phyloP scores from a whole-genome alignment of 1,140 invertebrate species.

The Camponotus pennsylvanicus region DNA sequence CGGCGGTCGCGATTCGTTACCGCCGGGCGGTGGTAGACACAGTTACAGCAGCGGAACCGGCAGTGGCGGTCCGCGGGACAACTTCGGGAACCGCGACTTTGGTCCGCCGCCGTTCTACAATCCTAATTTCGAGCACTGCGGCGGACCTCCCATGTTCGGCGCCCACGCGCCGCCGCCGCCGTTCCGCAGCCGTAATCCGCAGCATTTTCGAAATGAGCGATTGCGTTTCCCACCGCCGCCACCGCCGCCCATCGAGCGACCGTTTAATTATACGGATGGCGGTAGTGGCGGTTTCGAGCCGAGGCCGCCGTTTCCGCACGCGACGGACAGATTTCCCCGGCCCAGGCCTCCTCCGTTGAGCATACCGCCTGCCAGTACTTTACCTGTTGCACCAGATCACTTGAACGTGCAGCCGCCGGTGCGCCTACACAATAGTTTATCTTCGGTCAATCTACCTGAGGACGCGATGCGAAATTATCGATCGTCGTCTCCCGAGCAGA shows the following conservation, averaged over 20 bases:
- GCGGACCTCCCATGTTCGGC: constrained; percentile 75
- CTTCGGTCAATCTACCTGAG: constrained; percentile 51
- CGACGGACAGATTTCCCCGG: constrained; percentile 62
- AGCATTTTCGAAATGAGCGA: constrained; percentile 80
- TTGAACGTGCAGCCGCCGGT: constrained; percentile 2
- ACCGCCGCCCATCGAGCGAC: constrained; percentile 65
- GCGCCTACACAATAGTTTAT: constrained; percentile 50
- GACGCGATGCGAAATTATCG: constrained; percentile 49
- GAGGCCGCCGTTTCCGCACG: constrained; percentile 62
- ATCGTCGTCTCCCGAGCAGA: not conserved
- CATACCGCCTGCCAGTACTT: not conserved
- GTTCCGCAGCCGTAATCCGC: constrained; percentile 82
- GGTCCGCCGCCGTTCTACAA: constrained; percentile 77
- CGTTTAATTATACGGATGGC: constrained; percentile 61
- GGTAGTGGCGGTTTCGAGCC: constrained; percentile 58
- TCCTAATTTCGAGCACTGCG: constrained; percentile 80
- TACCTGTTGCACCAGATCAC: not conserved
- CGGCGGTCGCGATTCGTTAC: constrained; percentile 74
- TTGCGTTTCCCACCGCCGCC: constrained; percentile 72
- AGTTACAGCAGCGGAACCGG: constrained; percentile 70
- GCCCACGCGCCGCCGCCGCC: constrained; percentile 80
- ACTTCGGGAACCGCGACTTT: constrained; percentile 78
- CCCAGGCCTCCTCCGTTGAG: constrained; percentile 51
- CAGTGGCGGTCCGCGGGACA: constrained; percentile 74
- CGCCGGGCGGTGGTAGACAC: constrained; percentile 76